phyloP scores from a whole-genome alignment of 1,140 invertebrate species.

The Cotesia glomerata region DNA sequence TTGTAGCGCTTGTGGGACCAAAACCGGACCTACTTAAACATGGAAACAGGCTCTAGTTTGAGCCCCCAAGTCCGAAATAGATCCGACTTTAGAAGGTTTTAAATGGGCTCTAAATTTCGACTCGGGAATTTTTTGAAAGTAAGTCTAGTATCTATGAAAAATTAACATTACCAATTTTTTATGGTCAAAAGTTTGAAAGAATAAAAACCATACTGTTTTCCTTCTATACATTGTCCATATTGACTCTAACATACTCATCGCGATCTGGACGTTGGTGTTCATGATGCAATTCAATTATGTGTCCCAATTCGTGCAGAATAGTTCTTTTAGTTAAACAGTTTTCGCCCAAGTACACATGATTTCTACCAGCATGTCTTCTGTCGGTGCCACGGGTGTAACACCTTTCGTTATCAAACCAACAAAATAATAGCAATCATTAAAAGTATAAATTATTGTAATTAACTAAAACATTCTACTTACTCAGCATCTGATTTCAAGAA shows the following conservation, averaged over 20 bases:
- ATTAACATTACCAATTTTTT: too few relatives aligned
- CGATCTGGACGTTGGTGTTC: constrained; percentile 61
- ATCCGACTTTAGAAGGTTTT: too few relatives aligned
- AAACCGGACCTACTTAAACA: too few relatives aligned
- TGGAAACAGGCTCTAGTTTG: too few relatives aligned
- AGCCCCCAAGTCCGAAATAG: too few relatives aligned
- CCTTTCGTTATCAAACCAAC: too few relatives aligned
- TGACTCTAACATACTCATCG: constrained; percentile 57
- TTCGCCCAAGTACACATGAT: background rate
- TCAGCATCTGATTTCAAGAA: background rate
- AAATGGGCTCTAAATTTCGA: too few relatives aligned
- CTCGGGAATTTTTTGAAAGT: too few relatives aligned
- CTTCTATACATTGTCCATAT: constrained; percentile 58
- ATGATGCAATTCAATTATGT: constrained; percentile 63
- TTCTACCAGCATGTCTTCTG: background rate
- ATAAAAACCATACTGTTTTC: background rate
- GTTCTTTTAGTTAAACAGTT: constrained; percentile 50
- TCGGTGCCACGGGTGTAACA: background rate
- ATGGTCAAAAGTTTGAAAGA: too few relatives aligned
- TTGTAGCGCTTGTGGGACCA: too few relatives aligned
- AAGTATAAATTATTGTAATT: background rate
- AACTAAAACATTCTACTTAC: background rate
- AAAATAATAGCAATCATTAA: too few relatives aligned
- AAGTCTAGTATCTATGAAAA: too few relatives aligned
- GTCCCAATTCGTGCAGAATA: constrained; percentile 65